Conservation (phyloP, 2,113 vertebrate genomes). For the Tor tambroides region DNA sequence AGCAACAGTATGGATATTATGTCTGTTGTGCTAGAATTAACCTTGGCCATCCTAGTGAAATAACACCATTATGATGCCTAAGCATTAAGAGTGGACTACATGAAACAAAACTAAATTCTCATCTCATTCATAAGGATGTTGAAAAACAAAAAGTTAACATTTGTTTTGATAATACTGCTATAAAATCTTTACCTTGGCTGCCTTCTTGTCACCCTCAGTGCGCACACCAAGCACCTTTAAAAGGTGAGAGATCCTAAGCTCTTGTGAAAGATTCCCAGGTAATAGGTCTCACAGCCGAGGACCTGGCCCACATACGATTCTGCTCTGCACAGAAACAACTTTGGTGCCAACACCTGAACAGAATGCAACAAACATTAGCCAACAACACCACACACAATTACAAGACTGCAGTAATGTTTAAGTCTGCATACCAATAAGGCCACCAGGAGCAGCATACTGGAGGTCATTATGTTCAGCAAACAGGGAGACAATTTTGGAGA, state of each 20-base stretch:
- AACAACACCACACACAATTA: not conserved
- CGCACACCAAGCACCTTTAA: constrained; percentile 92
- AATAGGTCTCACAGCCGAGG: constrained; percentile 92
- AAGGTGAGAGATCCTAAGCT: constrained; percentile 96
- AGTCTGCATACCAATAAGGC: constrained; percentile 87
- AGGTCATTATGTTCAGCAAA: constrained; percentile 98
- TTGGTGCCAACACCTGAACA: constrained; percentile 93
- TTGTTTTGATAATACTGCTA: not conserved
- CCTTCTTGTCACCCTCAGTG: constrained; percentile 98
- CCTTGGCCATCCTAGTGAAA: no score
- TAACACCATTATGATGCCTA: no score
- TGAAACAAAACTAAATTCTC: no score
- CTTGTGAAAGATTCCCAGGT: constrained; percentile 99
- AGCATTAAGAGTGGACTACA: no score
- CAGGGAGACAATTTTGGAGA: constrained; percentile 98
- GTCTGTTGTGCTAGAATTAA: no score
- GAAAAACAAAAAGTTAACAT: not conserved
- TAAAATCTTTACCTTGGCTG: constrained; percentile 84
- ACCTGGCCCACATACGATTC: constrained; percentile 99
- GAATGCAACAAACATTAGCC: not conserved
- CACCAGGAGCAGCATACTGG: constrained; percentile 95
- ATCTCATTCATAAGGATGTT: not conserved
- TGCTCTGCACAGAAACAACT: constrained; percentile 93
- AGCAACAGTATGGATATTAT: no score
- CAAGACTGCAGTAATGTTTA: not conserved